Conservation (phyloP, 1,140 invertebrate species). For the Cherax quadricarinatus region DNA sequence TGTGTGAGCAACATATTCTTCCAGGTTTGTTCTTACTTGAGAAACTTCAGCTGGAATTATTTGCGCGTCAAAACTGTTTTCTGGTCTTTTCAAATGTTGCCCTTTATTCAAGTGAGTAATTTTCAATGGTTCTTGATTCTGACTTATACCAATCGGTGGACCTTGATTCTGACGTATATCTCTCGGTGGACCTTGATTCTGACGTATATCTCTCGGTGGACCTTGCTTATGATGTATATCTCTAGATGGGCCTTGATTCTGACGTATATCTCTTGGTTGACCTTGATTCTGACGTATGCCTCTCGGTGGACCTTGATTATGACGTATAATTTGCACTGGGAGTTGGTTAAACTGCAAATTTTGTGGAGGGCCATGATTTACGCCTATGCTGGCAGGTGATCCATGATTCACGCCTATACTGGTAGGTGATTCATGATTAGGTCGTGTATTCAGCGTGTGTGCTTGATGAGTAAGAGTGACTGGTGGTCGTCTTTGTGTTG, state of each 20-base stretch:
- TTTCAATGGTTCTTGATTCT: background rate
- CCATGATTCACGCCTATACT: no score
- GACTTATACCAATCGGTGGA: background rate
- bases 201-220: background rate
- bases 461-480: no score
- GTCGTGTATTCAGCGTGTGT: no score
- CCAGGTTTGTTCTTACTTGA: background rate
- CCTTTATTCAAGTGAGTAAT: background rate
- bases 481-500: background rate
- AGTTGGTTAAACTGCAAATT: background rate
- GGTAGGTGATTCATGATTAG: no score
- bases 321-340: background rate
- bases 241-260: background rate
- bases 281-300: background rate
- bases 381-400: background rate
- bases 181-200: background rate
- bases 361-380: background rate
- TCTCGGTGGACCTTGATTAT: conserved; percentile 4
- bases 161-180: background rate
- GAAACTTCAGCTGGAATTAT: background rate
- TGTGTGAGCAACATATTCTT: background rate
- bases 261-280: background rate
- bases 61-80: background rate
- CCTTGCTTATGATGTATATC: background rate
- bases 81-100: background rate